Percentiles rank a stretch among this genome's conserved stretches.
Conservation (phyloP, 2,888 invertebrate genomes). For the Pycnomerus fuliginosus region DNA sequence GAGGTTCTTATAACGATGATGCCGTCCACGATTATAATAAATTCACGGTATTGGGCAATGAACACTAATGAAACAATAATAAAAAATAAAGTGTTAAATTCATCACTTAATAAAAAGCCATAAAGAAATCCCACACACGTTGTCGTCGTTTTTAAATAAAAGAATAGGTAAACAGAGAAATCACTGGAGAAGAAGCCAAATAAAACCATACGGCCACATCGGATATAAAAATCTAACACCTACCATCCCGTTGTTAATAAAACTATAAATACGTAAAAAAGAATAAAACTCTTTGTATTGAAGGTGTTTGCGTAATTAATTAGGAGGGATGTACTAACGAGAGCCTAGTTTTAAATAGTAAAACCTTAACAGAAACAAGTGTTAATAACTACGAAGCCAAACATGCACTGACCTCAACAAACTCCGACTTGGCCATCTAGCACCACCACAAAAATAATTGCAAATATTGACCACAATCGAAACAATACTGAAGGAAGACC, state of each 20-base stretch:
- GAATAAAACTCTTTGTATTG: constrained; percentile 15
- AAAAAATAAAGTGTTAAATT: constrained; percentile 32
- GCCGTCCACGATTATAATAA: too few relatives aligned
- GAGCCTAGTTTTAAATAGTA: constrained; percentile 40
- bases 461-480: constrained; percentile 7
- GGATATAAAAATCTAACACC: constrained; percentile 33
- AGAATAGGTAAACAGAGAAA: constrained; percentile 39
- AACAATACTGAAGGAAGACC: constrained; percentile 3
- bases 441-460: constrained; percentile 4
- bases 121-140: constrained; percentile 41
- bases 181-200: constrained; percentile 26
- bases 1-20: too few relatives aligned
- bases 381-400: constrained; percentile 25
- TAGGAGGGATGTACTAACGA: constrained; percentile 41
- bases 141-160: constrained; percentile 30
- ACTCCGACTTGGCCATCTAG: constrained; percentile 25
- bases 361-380: constrained; percentile 27
- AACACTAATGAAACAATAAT: constrained; percentile 26
- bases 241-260: constrained; percentile 35
- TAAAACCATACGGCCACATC: constrained; percentile 20
- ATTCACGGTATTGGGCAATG: too few relatives aligned
- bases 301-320: constrained; percentile 24
- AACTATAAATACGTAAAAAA: constrained; percentile 29
- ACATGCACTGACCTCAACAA: constrained; percentile 40
- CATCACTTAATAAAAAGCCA: constrained; percentile 30